Conservation (phyloP, 2,113 vertebrate species). For the Poeciliopsis retropinna region DNA sequence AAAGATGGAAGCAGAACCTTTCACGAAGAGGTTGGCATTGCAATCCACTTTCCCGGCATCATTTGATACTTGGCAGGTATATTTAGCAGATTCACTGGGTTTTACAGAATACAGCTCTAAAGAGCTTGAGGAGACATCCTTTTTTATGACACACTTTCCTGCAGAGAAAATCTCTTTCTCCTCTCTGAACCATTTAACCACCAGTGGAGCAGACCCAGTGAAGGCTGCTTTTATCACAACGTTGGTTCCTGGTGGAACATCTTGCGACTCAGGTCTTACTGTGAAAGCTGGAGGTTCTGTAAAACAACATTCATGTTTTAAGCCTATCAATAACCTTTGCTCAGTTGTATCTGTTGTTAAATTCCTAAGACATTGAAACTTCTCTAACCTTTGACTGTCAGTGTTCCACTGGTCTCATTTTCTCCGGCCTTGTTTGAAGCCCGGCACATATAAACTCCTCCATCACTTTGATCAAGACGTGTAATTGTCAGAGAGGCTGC, state of each 20-base stretch:
- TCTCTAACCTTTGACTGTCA: constrained; percentile 92
- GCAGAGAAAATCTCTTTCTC: constrained; percentile 89
- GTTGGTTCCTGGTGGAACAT: constrained; percentile 84
- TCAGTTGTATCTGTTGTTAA: background rate
- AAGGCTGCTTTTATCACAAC: constrained; percentile 87
- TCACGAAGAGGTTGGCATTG: constrained; percentile 90
- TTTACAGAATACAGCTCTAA: constrained; percentile 91
- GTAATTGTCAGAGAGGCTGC: constrained; percentile 85
- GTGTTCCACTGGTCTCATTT: constrained; percentile 86
- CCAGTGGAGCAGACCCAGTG: constrained; percentile 88
- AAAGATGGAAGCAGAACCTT: constrained; percentile 85
- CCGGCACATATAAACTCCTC: constrained; percentile 88
- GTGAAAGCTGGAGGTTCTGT: constrained; percentile 91
- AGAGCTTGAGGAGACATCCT: constrained; percentile 87
- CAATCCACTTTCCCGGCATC: constrained; percentile 87
- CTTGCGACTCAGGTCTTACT: constrained; percentile 83
- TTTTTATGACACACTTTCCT: constrained; percentile 89
- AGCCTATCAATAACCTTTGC: background rate
- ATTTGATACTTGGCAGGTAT: constrained; percentile 92
- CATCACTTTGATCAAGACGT: constrained; percentile 82
- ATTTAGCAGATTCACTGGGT: constrained; percentile 87
- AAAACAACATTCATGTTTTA: constrained; percentile 53
- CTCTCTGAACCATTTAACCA: constrained; percentile 91
- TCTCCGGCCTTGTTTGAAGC: constrained; percentile 90
- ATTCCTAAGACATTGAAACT: background rate